Conservation (phyloP, 2,797 vertebrate genomes). For the Myripristis jacobus region DNA sequence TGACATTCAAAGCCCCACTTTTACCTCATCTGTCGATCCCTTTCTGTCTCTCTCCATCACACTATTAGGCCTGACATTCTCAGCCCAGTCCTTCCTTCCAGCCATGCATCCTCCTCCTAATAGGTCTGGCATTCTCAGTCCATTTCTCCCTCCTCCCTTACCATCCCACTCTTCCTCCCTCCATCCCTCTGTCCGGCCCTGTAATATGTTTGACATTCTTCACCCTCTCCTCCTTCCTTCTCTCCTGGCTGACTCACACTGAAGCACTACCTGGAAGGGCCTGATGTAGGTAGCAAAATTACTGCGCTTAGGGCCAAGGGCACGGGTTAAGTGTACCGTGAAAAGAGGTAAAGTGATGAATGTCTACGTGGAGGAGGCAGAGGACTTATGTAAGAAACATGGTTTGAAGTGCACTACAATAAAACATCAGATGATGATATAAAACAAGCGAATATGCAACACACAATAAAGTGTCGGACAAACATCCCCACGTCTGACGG, state of each 20-base stretch:
- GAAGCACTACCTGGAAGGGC: slow-evolving; percentile 67
- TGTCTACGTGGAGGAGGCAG: slow-evolving; percentile 23
- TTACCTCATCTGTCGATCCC: slow-evolving; percentile 30
- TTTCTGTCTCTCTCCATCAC: slow-evolving; percentile 11
- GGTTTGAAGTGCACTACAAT: slow-evolving; percentile 5
- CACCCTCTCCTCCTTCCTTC: slow-evolving; percentile 53
- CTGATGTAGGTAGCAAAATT: slow-evolving; percentile 65
- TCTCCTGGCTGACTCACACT: slow-evolving; percentile 56
- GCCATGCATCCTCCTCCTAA: slow-evolving; percentile 49
- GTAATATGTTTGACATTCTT: slow-evolving; percentile 73
- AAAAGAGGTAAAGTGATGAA: slow-evolving; percentile 55
- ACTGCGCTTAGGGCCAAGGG: slow-evolving; percentile 54
- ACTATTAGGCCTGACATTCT: slow-evolving; percentile 52
- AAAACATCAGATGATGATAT: slow-evolving; percentile 18
- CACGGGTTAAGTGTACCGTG: slow-evolving; percentile 70
- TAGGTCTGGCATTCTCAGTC: slow-evolving; percentile 69
- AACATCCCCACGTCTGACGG: too few species aligned
- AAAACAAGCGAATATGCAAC: slow-evolving; percentile 19
- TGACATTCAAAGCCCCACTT: slow-evolving; percentile 39
- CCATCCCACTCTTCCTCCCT: slow-evolving; percentile 36
- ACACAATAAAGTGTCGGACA: slow-evolving; percentile 8
- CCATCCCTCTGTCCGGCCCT: slow-evolving; percentile 54
- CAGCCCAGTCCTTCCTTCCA: slow-evolving; percentile 41
- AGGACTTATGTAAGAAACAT: slow-evolving; percentile 48
- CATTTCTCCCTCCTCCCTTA: slow-evolving; percentile 24